phyloP scores from a whole-genome alignment of 2,113 vertebrate genomes.

The Crotalus horridus region DNA sequence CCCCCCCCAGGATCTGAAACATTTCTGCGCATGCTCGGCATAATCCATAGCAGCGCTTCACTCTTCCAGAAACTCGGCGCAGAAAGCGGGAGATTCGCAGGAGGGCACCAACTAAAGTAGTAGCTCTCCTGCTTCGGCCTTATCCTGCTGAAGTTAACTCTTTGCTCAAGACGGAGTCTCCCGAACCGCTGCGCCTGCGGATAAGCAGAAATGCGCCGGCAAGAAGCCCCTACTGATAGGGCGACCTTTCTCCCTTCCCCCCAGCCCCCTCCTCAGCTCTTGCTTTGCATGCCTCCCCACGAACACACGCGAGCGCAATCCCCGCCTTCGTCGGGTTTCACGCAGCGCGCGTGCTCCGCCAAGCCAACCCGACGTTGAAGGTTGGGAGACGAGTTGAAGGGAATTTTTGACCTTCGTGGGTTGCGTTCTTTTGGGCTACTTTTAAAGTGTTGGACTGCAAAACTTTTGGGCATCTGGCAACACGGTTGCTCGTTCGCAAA shows the following conservation, averaged over 20 bases:
- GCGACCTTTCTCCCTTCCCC: no score
- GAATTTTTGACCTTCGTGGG: background rate
- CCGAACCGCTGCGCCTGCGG: background rate
- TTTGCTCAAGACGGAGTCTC: background rate
- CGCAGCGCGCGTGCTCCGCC: background rate
- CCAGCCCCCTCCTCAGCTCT: background rate
- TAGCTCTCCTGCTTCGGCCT: background rate
- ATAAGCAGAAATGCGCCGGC: background rate
- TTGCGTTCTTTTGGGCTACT: background rate
- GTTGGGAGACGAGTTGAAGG: background rate
- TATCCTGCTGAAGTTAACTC: background rate
- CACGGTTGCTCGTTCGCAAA: background rate
- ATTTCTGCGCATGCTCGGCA: background rate
- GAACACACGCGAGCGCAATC: background rate
- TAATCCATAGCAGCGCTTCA: background rate
- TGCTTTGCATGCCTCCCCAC: background rate
- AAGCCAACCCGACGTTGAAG: background rate
- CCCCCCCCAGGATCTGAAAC: background rate
- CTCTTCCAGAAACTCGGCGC: background rate
- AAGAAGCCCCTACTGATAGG: background rate
- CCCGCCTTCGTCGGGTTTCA: background rate
- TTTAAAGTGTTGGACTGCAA: background rate
- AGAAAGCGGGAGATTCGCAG: background rate
- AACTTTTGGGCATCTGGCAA: background rate
- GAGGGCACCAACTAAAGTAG: background rate